Base-by-base conservation (phyloP, 2,113 vertebrate genomes). In the Amphiprion ocellaris region DNA sequence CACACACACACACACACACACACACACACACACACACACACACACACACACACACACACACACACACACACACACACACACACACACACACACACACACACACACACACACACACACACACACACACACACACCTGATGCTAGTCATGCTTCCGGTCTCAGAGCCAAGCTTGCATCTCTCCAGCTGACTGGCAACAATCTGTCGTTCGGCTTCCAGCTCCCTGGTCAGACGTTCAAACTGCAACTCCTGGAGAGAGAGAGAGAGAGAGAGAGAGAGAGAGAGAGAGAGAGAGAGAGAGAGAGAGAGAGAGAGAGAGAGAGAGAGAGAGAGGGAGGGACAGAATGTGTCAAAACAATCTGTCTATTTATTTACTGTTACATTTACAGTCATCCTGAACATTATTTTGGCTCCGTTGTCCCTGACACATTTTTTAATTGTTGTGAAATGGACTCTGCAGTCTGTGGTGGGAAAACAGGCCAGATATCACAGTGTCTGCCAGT, bases 111-210 rank as follows among this genome's bases (percentile, higher is more conserved):
- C 46, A 54, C 30, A 60, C 24, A 64, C 66, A 53, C 44, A 69
- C 33, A 70, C 53, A 72, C 30, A 50, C 23, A 74, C 52, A 93
- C 94, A 73, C 98, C 98, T 99, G 94, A 99, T 97, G 93, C 98
- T 99, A 93, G 97, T 99, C 97, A 98, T 96, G 94, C 98, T 99
- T 94, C 98, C 98, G 0, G 98, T 97, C 91, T 99, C 97, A 66
- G 98, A 99, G 90, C 97, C 98, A 77, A 99, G 97, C 89, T 99
- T 99, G 97, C 98, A 99, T 98, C 97, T 95, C 96, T 99, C 98
- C 95, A 99, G 95, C 77, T 99, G 98, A 95, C 96, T 99, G 54
- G 98, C 98, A 15, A 99, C 98, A 79, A 99, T 99, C 86, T 99
- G 98, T 84, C 97, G 96, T 85, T 99, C 98, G 11, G 98, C 98